Conservation (phyloP, 2,888 invertebrate species). For the Sphaerophoria rueppellii region DNA sequence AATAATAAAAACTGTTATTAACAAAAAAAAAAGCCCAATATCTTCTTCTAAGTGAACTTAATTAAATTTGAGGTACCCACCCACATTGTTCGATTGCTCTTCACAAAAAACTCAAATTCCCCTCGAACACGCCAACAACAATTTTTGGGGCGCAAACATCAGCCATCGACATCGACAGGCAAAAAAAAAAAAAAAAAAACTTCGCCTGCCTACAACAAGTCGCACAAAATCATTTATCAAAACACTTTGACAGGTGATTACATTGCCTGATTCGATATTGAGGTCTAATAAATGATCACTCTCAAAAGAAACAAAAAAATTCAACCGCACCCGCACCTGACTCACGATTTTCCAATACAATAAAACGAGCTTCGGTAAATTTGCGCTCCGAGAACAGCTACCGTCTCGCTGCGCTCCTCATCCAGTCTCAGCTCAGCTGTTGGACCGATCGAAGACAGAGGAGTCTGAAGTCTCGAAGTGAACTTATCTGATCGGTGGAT, state of each 20-base stretch:
- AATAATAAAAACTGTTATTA: slow-evolving; percentile 28
- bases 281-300: slow-evolving; percentile 70
- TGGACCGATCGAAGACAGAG: background rate
- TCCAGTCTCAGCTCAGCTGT: background rate
- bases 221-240: slow-evolving; percentile 68
- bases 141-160: background rate
- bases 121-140: slow-evolving; percentile 1
- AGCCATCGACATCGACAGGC: background rate
- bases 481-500: slow-evolving; percentile 70
- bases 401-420: background rate
- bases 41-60: slow-evolving; percentile 66
- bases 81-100: slow-evolving; percentile 45
- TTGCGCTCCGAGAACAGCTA: slow-evolving; percentile 30
- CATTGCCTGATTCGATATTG: slow-evolving; percentile 63
- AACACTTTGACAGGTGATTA: slow-evolving; percentile 74
- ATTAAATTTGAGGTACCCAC: slow-evolving; percentile 64
- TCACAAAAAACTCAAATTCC: slow-evolving; percentile 17
- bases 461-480: slow-evolving; percentile 28
- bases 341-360: slow-evolving; percentile 61
- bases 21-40: slow-evolving; percentile 31
- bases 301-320: slow-evolving; percentile 23
- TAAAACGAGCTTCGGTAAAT: slow-evolving; percentile 30
- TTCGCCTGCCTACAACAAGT: slow-evolving; percentile 41
- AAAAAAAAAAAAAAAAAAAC: background rate
- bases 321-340: slow-evolving; percentile 72